A percentile compares a stretch with the other conserved stretches of the same genome.
Evolutionary conservation across 53 echinoderm and acorn worm species (phyloP).

Genomic region (Henricia sp.): DNA sequence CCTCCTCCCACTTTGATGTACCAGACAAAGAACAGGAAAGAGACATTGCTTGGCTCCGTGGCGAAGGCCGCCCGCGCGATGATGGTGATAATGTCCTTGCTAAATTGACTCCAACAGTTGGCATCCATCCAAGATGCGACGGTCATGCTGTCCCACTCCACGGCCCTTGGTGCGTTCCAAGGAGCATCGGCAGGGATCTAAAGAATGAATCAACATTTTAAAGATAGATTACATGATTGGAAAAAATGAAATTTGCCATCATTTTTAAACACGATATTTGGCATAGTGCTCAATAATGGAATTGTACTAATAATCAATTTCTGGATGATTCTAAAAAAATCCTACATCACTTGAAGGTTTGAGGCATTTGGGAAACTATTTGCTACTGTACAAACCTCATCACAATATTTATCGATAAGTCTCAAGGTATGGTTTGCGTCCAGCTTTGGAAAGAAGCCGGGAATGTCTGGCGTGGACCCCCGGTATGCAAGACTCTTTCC

Average conservation of each 20-base stretch:
- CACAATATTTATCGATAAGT: background rate
- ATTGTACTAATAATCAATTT: background rate
- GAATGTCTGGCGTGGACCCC: background rate
- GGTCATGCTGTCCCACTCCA: constrained; percentile 82
- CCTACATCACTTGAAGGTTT: background rate
- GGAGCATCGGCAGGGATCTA: constrained; percentile 73
- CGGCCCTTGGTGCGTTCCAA: constrained; percentile 70
- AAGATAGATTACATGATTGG: too few relatives aligned
- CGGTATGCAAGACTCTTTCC: constrained; percentile 25
- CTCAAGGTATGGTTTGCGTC: constrained; percentile 25
- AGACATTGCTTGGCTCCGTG: constrained; percentile 67
- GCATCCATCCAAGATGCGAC: constrained; percentile 67
- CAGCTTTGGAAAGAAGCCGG: constrained; percentile 24
- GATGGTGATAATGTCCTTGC: constrained; percentile 20
- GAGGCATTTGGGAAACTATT: background rate
- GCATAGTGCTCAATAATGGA: background rate
- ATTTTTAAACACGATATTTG: too few relatives aligned
- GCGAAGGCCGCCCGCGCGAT: constrained; percentile 60
- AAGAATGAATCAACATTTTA: background rate
- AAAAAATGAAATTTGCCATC: too few relatives aligned
- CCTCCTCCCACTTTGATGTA: constrained; percentile 85
- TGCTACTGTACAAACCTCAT: constrained; percentile 12
- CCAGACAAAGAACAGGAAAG: constrained; percentile 82
- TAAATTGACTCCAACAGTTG: constrained; percentile 65
- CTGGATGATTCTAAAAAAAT: background rate